These are phyloP conservation scores for Drosophila paulistorum DNA, from an alignment of 1,140 invertebrate species.

Conservation along the genomic window DNA sequence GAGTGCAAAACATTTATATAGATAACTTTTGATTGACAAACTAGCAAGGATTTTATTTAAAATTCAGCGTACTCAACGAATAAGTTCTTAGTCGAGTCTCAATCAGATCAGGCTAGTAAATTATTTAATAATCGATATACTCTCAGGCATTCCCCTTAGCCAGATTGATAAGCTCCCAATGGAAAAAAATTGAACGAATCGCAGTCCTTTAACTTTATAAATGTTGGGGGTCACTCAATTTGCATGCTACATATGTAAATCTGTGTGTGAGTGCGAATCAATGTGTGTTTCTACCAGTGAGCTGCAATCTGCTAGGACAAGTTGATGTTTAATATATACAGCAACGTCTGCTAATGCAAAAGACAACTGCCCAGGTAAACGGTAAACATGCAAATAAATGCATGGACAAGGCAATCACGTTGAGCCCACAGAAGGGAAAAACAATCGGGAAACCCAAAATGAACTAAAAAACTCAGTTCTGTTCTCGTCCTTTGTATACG, in stretches of 20 bases:
- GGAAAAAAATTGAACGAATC: no score
- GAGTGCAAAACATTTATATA: no score
- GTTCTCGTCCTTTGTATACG: conserved; percentile 49
- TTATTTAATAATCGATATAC: conserved; percentile 17
- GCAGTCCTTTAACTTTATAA: conserved; percentile 45
- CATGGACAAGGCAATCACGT: conserved; percentile 65
- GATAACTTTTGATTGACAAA: no score
- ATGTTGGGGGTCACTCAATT: conserved; percentile 43
- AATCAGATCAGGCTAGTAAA: conserved; percentile 11
- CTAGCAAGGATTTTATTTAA: no score
- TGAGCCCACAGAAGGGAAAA: conserved; percentile 34
- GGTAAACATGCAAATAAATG: conserved; percentile 78
- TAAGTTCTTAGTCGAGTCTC: no score
- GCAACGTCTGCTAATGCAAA: conserved; percentile 17
- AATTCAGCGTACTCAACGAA: background rate
- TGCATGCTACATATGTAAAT: conserved; percentile 49
- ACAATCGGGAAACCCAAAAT: conserved; percentile 19
- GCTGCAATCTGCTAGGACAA: conserved; percentile 31
- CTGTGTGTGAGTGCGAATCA: background rate
- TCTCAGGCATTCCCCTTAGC: conserved; percentile 27
- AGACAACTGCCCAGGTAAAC: conserved; percentile 22
- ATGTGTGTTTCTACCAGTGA: conserved; percentile 5
- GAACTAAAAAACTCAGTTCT: conserved; percentile 20
- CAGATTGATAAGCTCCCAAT: conserved; percentile 25
- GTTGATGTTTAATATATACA: conserved; percentile 43